Percentiles rank a stretch among this genome's conserved stretches.
Evolutionary conservation across 2,888 invertebrate genomes (phyloP).

Genomic region (Oscheius sp.): DNA sequence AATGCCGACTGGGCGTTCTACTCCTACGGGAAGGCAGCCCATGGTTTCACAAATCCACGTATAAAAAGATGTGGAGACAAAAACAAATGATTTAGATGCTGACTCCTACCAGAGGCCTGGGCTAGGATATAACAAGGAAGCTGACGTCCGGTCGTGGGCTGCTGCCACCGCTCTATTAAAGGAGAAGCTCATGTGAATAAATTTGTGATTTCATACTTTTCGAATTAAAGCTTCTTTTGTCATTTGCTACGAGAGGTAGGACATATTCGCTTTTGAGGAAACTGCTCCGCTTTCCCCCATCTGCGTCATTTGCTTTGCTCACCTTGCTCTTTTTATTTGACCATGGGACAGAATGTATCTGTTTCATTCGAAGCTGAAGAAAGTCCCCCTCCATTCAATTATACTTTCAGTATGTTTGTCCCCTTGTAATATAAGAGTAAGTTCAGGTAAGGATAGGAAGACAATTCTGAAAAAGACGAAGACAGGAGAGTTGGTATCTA

Average conservation of each 20-base stretch:
- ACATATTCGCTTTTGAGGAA: too few species aligned
- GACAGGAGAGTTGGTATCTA: background rate
- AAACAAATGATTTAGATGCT: background rate
- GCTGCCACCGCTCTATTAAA: constrained; percentile 45
- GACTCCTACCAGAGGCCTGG: constrained; percentile 25
- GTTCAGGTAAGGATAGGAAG: background rate
- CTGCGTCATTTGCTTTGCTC: too few species aligned
- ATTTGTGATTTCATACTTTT: background rate
- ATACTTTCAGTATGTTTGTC: too few species aligned
- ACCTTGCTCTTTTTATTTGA: too few species aligned
- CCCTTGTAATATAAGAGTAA: too few species aligned
- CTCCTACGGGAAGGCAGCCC: constrained; percentile 57
- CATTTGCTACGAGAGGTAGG: too few species aligned
- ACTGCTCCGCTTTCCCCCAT: too few species aligned
- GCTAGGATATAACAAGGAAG: constrained; percentile 51
- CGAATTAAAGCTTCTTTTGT: background rate
- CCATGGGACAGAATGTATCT: too few species aligned
- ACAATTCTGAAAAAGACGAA: background rate
- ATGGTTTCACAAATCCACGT: constrained; percentile 59
- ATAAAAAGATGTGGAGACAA: too few species aligned
- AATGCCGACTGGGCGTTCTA: constrained; percentile 60
- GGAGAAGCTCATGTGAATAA: constrained; percentile 31
- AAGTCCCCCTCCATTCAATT: too few species aligned
- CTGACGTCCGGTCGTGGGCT: constrained; percentile 51
- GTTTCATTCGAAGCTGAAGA: too few species aligned